Base-by-base conservation (phyloP, 2,888 invertebrate genomes). In the Tiliacea aurago region DNA sequence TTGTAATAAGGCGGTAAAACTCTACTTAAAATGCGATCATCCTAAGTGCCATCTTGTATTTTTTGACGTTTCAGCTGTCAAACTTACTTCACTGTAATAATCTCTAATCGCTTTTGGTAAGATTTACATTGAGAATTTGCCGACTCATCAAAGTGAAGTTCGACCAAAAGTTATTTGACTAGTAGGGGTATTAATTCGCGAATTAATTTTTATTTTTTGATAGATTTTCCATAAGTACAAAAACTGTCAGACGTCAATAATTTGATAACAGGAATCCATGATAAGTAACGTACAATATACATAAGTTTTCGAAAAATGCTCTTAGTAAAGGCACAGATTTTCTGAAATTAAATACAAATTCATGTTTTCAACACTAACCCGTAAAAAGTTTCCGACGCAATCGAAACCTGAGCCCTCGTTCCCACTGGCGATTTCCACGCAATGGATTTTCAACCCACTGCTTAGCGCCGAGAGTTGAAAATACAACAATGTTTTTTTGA, bases 11-110 rank as follows among this genome's bases (percentile, higher is more conserved):
- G n/a, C n/a, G n/a, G n/a, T n/a, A n/a, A n/a, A 55, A 72, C 2
- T 37, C 4, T 56, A 20, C 13, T 28, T 28, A 51, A 6, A 53
- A 55, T 49, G 37, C 10, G 23, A 47, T 20, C 7, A 53, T 47
- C 15, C 15, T 53, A 28, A 9, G 9, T 51, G 45, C 28, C 59
- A 53, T 78, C 23, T 75, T 59, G 28, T 9, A 41, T 59, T 78
- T 41, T 33, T 53, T 70, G 45, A 75, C 79, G 61, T 75, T 55
- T 55, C 43, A 28, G 5, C 47, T 61, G 70, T 70, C 59, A 69
- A 78, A 70, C 4, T 20, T 13, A 23, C 13, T 45, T 53, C 51
- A 45, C n/a, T 37, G 45, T 23, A 47, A 15, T 23, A 47, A 15
- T 47, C n/a, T n/a, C 20, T n/a, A 51, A 15, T 43, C 1, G 43